Evolutionary conservation across 2,888 invertebrate species (phyloP).

Genomic region (Diplolepis rosae): DNA sequence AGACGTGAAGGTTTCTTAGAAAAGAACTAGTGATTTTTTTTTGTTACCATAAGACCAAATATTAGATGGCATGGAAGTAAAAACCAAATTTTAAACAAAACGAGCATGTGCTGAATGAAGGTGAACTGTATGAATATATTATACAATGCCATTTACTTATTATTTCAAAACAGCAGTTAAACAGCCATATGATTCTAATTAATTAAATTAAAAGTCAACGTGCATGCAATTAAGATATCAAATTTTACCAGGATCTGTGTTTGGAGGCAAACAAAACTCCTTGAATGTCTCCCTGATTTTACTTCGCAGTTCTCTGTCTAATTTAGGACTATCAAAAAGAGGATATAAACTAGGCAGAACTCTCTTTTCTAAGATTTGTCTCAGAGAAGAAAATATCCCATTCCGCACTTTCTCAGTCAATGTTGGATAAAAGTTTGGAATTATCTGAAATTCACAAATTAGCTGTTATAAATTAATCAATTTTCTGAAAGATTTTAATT

Average conservation of each 20-base stretch:
- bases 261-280: slow-evolving; percentile 85
- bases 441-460: slow-evolving; percentile 78
- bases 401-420: slow-evolving; percentile 85
- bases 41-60: not conserved
- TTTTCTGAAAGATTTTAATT: not conserved
- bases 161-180: not conserved
- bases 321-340: slow-evolving; percentile 89
- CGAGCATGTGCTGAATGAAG: no score
- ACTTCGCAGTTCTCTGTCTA: slow-evolving; percentile 87
- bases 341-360: slow-evolving; percentile 91
- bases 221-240: slow-evolving; percentile 33
- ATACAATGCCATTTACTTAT: not conserved
- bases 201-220: not conserved
- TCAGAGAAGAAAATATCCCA: slow-evolving; percentile 87
- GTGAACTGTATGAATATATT: not conserved
- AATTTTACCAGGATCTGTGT: slow-evolving; percentile 75
- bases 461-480: not conserved
- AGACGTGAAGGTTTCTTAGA: slow-evolving; percentile 42
- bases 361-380: slow-evolving; percentile 92
- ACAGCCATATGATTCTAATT: not conserved
- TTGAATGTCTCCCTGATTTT: slow-evolving; percentile 93
- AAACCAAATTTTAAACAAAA: no score
- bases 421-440: slow-evolving; percentile 89
- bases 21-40: not conserved
- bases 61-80: not conserved